A percentile compares a stretch with the other conserved stretches of the same genome.
These are phyloP conservation scores for Pipa parva DNA, from an alignment of 2,113 vertebrate species.

Conservation along the genomic window DNA sequence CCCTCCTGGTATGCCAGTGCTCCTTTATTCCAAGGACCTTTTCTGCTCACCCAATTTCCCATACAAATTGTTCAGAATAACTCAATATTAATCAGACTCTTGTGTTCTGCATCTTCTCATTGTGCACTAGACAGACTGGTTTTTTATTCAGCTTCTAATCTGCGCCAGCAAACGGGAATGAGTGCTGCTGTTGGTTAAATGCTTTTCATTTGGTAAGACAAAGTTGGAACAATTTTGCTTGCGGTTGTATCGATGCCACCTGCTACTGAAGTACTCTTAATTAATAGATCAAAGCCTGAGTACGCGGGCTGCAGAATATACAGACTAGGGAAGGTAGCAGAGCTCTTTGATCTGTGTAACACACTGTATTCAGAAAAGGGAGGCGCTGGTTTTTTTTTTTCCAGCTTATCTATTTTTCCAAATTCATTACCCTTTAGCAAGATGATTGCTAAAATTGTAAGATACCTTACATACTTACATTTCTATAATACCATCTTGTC, in stretches of 20 bases:
- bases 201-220: slow-evolving; percentile 49
- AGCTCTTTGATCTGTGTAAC: slow-evolving; percentile 67
- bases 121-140: slow-evolving; percentile 1
- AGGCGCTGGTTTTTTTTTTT: background rate
- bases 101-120: slow-evolving; percentile 17
- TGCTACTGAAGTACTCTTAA: slow-evolving; percentile 68
- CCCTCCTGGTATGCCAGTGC: background rate
- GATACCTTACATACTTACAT: too few species aligned
- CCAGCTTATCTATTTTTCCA: slow-evolving; percentile 9
- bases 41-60: slow-evolving; percentile 20
- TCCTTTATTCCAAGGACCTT: slow-evolving; percentile 16
- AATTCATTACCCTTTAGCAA: slow-evolving; percentile 6
- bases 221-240: slow-evolving; percentile 45
- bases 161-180: slow-evolving; percentile 21
- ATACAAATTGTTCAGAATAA: slow-evolving; percentile 37
- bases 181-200: slow-evolving; percentile 40
- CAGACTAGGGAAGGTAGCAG: slow-evolving; percentile 55
- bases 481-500: slow-evolving; percentile 4
- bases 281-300: slow-evolving; percentile 66
- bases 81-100: slow-evolving; percentile 28
- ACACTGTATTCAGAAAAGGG: slow-evolving; percentile 39
- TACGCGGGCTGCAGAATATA: slow-evolving; percentile 65
- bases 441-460: slow-evolving; percentile 13
- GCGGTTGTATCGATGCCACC: slow-evolving; percentile 62
- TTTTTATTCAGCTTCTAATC: slow-evolving; percentile 21